Conservation (phyloP, 2,888 invertebrate species). For the Parthenolecanium corni region DNA sequence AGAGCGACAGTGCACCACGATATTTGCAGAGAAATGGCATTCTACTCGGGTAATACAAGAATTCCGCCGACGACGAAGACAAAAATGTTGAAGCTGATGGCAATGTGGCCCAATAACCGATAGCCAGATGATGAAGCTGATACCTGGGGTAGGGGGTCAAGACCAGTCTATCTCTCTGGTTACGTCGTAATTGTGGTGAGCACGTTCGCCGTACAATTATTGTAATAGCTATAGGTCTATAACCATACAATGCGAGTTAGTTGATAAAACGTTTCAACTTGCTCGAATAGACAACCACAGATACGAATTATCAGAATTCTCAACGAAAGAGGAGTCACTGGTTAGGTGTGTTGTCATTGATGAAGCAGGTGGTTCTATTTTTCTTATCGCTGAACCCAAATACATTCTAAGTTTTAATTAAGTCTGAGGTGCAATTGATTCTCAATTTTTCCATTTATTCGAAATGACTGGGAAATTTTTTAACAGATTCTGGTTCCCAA, state of each 20-base stretch:
- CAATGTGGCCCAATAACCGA: conserved; percentile 18
- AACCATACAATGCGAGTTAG: background rate
- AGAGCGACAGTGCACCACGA: background rate
- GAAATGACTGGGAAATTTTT: no score
- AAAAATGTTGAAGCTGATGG: background rate
- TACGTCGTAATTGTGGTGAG: background rate
- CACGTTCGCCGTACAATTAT: background rate
- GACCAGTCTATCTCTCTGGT: background rate
- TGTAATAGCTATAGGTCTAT: background rate
- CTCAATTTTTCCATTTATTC: no score
- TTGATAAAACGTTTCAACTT: no score
- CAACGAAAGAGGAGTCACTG: no score
- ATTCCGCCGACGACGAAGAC: background rate
- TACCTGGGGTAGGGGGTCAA: background rate
- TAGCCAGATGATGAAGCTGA: background rate
- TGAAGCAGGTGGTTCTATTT: no score
- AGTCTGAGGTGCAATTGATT: no score
- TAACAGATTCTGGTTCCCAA: no score
- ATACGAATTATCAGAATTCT: no score
- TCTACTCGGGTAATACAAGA: background rate
- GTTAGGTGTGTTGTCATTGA: no score
- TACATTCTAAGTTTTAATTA: no score
- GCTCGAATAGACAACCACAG: no score
- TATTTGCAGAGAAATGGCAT: conserved; percentile 1
- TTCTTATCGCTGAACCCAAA: no score